A percentile compares a stretch with the other conserved stretches of the same genome.
These are phyloP conservation scores for Hymenochirus boettgeri DNA, from an alignment of 2,113 vertebrate species.

Conservation along the genomic window DNA sequence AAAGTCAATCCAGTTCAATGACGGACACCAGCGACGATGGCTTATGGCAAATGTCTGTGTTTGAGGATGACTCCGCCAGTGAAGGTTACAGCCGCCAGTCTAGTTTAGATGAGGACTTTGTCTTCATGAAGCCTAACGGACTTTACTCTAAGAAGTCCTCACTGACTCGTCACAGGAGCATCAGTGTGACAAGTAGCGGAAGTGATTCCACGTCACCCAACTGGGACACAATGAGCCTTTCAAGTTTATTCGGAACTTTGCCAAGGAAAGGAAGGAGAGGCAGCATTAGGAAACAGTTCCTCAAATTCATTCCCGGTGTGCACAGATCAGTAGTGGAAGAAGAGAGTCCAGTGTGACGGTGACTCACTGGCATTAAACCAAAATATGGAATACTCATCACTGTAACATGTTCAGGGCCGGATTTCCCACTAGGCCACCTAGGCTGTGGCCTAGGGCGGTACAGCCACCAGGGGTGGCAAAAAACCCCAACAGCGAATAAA, in stretches of 20 bases:
- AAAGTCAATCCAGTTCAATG: slow-evolving; percentile 67
- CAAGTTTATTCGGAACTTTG: slow-evolving; percentile 78
- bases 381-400: too few relatives aligned
- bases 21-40: slow-evolving; percentile 78
- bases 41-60: slow-evolving; percentile 57
- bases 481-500: too few relatives aligned
- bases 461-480: too few relatives aligned
- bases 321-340: slow-evolving; percentile 86
- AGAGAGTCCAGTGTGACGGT: slow-evolving; percentile 60
- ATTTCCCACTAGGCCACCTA: too few relatives aligned
- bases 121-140: slow-evolving; percentile 57
- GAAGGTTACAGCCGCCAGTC: slow-evolving; percentile 64
- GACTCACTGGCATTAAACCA: fast-evolving
- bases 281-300: slow-evolving; percentile 77
- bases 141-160: slow-evolving; percentile 23
- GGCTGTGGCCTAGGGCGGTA: too few relatives aligned
- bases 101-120: slow-evolving; percentile 67
- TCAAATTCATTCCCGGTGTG: slow-evolving; percentile 86
- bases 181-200: slow-evolving; percentile 71
- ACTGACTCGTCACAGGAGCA: slow-evolving; percentile 66
- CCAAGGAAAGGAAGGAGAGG: slow-evolving; percentile 70
- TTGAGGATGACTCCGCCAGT: slow-evolving; percentile 65
- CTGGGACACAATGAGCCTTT: slow-evolving; percentile 61
- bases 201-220: slow-evolving; percentile 71
- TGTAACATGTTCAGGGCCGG: too few relatives aligned